Evolutionary conservation across 2,113 vertebrate species (phyloP), one percentile per base, ranked within the genome.

Genomic region (Penelope pileata): DNA sequence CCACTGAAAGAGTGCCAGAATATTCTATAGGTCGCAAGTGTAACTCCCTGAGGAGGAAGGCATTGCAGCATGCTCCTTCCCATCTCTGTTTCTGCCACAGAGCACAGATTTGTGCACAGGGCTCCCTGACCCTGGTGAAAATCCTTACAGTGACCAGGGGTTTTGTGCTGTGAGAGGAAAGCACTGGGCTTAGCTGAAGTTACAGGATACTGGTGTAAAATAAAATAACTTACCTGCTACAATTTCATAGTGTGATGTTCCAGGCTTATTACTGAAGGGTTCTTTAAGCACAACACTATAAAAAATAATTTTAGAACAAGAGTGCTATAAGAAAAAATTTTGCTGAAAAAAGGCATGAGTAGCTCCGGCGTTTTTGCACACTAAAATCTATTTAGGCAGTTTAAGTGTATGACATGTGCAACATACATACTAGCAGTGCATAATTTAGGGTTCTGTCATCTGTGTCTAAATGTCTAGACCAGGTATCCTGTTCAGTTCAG

Each of bases 401-500:
- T 81, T 43, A 70, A 84, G 22, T 19, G 11, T 64, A 69, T 45
- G 58, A 91, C 88, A 84, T 78, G 62, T 9, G 16, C 45, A 86
- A 63, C 30, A 36, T 45, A 43, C 10, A 27, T 50, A 62, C 26
- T 60, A 90, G 38, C 45, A 90, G 24, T 64, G 43, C 27, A 48
- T 93, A 87, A 94, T 88, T 94, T 79, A 97, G 38, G 43, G 38
- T 72, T 51, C 69, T 95, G 77, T 94, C 66, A 75, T 86, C 40
- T 96, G 19, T 75, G 75, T 63, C 88, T 91, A 63, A 87, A 86
- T 80, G 87, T 95, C 91, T 94, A 95, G 89, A 93, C 87, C 79
- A 94, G 86, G 51, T 92, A 94, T 94, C 72, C 84, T 96, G 78
- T 84, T 91, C 86, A 79, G 73, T 88, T 86, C 74, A 93, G 80